phyloP scores from a whole-genome alignment of 1,140 invertebrate species.

The Aplysia californica region DNA sequence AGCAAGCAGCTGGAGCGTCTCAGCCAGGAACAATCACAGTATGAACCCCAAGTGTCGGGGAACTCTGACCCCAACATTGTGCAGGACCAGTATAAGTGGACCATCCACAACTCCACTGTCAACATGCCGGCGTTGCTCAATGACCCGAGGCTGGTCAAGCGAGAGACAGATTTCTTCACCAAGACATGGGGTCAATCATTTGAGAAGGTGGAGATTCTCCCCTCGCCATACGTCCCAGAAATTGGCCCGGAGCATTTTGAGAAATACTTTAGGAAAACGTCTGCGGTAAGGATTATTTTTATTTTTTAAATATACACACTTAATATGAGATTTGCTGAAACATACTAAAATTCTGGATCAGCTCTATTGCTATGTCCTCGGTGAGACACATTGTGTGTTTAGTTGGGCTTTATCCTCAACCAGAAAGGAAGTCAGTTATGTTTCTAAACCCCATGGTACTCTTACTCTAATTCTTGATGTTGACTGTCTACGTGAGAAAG shows the following conservation, averaged over 20 bases:
- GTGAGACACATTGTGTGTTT: too few species aligned
- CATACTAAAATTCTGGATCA: too few species aligned
- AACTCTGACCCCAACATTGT: constrained; percentile 60
- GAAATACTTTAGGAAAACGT: constrained; percentile 79
- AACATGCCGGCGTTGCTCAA: constrained; percentile 97
- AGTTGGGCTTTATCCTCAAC: too few species aligned
- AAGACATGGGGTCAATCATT: constrained; percentile 98
- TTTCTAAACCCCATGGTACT: too few species aligned
- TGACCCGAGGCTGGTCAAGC: constrained; percentile 88
- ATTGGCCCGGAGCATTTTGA: constrained; percentile 88
- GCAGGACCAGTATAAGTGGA: constrained; percentile 69
- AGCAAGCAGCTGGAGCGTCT: constrained; percentile 13
- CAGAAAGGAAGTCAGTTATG: too few species aligned
- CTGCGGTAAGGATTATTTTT: constrained; percentile 52
- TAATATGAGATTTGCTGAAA: too few species aligned
- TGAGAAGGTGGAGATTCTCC: constrained; percentile 77
- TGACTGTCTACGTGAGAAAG: too few species aligned
- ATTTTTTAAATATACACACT: too few species aligned
- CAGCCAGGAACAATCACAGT: constrained; percentile 6
- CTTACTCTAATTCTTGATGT: too few species aligned
- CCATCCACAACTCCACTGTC: constrained; percentile 72
- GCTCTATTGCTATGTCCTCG: too few species aligned
- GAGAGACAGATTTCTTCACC: constrained; percentile 85
- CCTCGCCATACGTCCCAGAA: constrained; percentile 85
- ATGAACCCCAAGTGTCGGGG: background rate